phyloP scores from a whole-genome alignment of 2,797 vertebrate species.

The Mallotus villosus region DNA sequence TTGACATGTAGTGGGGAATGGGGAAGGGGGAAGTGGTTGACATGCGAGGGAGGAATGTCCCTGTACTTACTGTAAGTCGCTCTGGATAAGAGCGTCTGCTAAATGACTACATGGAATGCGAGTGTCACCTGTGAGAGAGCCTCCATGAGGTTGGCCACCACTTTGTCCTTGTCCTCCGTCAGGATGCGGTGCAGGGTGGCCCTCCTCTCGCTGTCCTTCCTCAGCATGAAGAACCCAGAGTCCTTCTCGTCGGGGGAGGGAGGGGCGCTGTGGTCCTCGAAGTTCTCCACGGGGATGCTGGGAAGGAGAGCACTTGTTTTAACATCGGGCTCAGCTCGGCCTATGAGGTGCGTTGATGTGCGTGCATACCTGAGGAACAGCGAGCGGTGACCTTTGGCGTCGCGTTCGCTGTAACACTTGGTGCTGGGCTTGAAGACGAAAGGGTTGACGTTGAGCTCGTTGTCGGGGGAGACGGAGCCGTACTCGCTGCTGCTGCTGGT shows the following conservation, averaged over 20 bases:
- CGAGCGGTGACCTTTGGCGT: slow-evolving; percentile 85
- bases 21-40: not conserved
- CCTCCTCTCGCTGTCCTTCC: slow-evolving; percentile 95
- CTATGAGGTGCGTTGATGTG: not conserved
- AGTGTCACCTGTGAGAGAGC: slow-evolving; percentile 85
- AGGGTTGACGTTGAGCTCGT: slow-evolving; percentile 91
- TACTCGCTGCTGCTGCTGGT: slow-evolving; percentile 97
- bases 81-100: too few species aligned
- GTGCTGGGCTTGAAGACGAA: slow-evolving; percentile 92
- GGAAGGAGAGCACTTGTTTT: not conserved
- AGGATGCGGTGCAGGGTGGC: slow-evolving; percentile 94
- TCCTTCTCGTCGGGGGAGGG: slow-evolving; percentile 98
- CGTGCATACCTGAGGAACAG: slow-evolving; percentile 88
- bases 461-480: slow-evolving; percentile 96
- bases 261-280: slow-evolving; percentile 97
- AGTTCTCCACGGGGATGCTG: slow-evolving; percentile 98
- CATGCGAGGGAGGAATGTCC: too few species aligned
- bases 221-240: slow-evolving; percentile 94
- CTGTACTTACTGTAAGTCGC: too few species aligned
- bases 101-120: too few species aligned
- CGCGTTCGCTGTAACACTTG: slow-evolving; percentile 92
- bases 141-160: slow-evolving; percentile 91
- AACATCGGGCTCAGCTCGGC: not conserved
- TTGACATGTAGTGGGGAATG: too few species aligned
- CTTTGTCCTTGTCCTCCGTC: slow-evolving; percentile 91